Evolutionary conservation across 2,888 invertebrate genomes (phyloP).

Genomic region (Acronicta aceris): DNA sequence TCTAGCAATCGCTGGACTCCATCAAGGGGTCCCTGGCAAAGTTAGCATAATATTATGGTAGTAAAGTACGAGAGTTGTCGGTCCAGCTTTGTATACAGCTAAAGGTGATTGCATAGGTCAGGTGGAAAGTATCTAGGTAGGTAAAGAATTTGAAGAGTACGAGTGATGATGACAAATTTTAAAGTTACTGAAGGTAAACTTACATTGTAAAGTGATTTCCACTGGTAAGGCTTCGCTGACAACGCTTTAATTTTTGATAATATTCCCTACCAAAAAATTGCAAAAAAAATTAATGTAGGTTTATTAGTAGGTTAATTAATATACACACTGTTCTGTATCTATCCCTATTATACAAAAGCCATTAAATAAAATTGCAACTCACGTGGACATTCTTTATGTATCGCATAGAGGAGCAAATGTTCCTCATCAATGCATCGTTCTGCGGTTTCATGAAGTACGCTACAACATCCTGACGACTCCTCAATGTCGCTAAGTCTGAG

Average conservation of each 20-base stretch:
- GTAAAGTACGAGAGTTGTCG: too few species aligned
- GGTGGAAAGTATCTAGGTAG: too few species aligned
- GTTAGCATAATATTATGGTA: too few species aligned
- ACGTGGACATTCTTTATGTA: slow-evolving; percentile 91
- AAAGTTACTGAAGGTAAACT: slow-evolving; percentile 53
- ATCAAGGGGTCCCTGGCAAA: too few species aligned
- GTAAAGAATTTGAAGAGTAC: too few species aligned
- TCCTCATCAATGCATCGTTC: slow-evolving; percentile 90
- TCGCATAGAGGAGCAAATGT: slow-evolving; percentile 90
- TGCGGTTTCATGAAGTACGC: slow-evolving; percentile 91
- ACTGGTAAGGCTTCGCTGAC: slow-evolving; percentile 90
- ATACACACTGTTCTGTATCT: neutral
- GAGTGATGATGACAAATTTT: too few species aligned
- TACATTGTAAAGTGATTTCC: slow-evolving; percentile 93
- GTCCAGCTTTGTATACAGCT: too few species aligned
- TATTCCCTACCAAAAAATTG: slow-evolving; percentile 85
- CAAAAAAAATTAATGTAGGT: too few species aligned
- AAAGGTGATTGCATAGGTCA: too few species aligned
- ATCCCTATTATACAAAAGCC: neutral
- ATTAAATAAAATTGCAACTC: slow-evolving; percentile 55
- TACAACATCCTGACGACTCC: slow-evolving; percentile 92
- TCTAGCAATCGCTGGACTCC: too few species aligned
- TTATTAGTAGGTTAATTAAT: too few species aligned
- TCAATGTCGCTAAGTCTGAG: slow-evolving; percentile 89
- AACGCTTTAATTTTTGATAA: slow-evolving; percentile 90